A percentile compares a stretch with the other conserved stretches of the same genome.
Evolutionary conservation across 2,797 vertebrate species (phyloP).

Genomic region (Mionectes olivaceus): DNA sequence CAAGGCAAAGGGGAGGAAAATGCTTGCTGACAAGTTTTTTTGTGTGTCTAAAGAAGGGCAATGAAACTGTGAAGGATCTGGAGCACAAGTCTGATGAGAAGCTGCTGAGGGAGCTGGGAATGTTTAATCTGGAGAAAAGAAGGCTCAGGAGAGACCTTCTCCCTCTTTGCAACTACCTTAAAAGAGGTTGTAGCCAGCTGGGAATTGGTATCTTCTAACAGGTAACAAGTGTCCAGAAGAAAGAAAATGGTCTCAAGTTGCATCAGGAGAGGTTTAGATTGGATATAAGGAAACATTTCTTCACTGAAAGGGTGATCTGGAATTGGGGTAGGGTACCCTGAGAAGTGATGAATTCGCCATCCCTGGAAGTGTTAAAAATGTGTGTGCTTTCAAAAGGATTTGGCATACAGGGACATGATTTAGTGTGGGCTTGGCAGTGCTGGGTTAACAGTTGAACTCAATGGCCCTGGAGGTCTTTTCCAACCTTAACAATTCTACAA

Average conservation of each 20-base stretch:
- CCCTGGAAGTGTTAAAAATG: background rate
- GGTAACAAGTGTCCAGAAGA: background rate
- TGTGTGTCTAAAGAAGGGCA: background rate
- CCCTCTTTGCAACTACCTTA: background rate
- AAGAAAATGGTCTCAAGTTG: background rate
- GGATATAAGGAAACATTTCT: background rate
- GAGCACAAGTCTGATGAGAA: background rate
- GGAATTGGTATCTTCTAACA: background rate
- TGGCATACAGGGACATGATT: background rate
- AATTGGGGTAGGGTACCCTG: background rate
- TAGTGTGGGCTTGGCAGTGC: background rate
- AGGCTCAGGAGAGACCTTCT: background rate
- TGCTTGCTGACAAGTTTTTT: background rate
- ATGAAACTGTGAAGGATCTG: background rate
- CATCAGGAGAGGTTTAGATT: background rate
- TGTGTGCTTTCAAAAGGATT: background rate
- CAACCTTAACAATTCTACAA: background rate
- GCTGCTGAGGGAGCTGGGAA: rapidly evolving
- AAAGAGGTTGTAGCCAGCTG: background rate
- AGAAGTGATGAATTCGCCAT: background rate
- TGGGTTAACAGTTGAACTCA: background rate
- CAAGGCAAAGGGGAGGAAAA: background rate
- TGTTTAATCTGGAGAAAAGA: background rate
- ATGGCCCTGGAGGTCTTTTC: background rate
- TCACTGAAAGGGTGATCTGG: background rate